These are phyloP conservation scores for Andrena haemorrhoa DNA, from an alignment of 2,888 invertebrate genomes.

Conservation along the genomic window DNA sequence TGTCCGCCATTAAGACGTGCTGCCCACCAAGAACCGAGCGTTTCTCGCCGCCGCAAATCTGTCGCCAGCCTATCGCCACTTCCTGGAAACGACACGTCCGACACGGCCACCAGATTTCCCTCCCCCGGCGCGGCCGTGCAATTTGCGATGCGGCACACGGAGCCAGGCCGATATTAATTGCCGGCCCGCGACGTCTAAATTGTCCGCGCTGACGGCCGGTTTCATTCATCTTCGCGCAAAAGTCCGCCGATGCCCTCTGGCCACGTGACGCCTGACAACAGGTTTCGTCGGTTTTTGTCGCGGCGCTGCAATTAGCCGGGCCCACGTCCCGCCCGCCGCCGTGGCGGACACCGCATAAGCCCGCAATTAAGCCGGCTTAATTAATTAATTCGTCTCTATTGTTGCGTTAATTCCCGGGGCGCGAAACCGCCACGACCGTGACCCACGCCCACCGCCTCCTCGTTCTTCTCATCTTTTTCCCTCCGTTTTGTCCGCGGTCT, in stretches of 20 bases:
- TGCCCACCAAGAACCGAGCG: not conserved
- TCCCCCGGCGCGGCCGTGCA: constrained; percentile 12
- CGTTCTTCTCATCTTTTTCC: not conserved
- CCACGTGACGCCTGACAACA: constrained; percentile 9
- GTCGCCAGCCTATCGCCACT: not conserved
- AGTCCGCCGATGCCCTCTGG: not conserved
- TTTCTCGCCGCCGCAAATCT: not conserved
- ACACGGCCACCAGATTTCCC: constrained; percentile 9
- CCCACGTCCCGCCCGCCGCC: constrained; percentile 53
- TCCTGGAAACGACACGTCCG: constrained; percentile 7
- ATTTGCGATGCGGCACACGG: constrained; percentile 20
- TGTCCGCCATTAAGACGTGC: not conserved
- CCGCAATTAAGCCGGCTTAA: constrained; percentile 79
- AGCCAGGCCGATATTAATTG: constrained; percentile 25
- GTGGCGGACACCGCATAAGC: constrained; percentile 57
- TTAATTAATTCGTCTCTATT: constrained; percentile 81
- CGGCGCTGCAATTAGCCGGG: constrained; percentile 59
- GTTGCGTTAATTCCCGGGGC: constrained; percentile 68
- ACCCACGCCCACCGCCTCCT: constrained; percentile 72
- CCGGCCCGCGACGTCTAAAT: constrained; percentile 21
- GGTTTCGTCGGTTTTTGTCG: constrained; percentile 37
- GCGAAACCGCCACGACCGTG: constrained; percentile 71
- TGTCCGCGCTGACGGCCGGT: constrained; percentile 10
- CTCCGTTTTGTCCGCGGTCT: not conserved
- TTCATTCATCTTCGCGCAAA: constrained; percentile 35